Base-by-base conservation (phyloP, 2,113 vertebrate genomes). In the Ranitomeya imitator region DNA sequence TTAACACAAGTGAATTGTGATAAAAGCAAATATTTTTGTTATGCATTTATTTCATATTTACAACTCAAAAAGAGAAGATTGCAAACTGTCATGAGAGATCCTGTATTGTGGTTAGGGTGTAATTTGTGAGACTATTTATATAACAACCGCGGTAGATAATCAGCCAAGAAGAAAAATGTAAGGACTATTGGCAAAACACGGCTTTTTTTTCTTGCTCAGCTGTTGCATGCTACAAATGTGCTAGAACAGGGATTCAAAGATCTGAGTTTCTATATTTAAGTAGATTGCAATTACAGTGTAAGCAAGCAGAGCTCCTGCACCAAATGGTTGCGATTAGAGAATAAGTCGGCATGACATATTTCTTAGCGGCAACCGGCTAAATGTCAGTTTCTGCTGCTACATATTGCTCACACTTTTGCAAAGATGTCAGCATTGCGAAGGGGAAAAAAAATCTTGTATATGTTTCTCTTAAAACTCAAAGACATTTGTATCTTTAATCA, bases 401-500 rank as follows among this genome's bases (percentile, higher is more conserved):
- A 85, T 76, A 85, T 89, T 89, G 23, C 61, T 89, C 73, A 59
- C 81, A 89, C 87, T 89, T 88, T 69, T 77, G 59, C 74, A 89
- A 89, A 85, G 73, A 85, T 89, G 82, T 89, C 73, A 79, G 87
- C 26, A 79, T 79, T 61, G 78, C 45, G 65, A 63, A 69, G 63
- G 51, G 9, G 12, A 18, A 51, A 11, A 54, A 83, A 59, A 83
- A 57, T 21, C 60, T 67, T 84, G 59, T 65, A 31, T 71, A 79
- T 69, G 45, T 85, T 79, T 69, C 81, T 79, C 80, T 77, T 67
- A 79, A 67, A 77, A 74, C 71, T 76, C 12, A 67, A 77, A 74
- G 69, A 89, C 60, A 85, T 89, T 89, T 89, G 60, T 79, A 89
- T 89, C 81, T 79, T 37, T 79, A 89, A 91, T 85, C 37, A 85